Base-by-base conservation (phyloP, 1,140 invertebrate species). In the Acromyrmex charruanus region DNA sequence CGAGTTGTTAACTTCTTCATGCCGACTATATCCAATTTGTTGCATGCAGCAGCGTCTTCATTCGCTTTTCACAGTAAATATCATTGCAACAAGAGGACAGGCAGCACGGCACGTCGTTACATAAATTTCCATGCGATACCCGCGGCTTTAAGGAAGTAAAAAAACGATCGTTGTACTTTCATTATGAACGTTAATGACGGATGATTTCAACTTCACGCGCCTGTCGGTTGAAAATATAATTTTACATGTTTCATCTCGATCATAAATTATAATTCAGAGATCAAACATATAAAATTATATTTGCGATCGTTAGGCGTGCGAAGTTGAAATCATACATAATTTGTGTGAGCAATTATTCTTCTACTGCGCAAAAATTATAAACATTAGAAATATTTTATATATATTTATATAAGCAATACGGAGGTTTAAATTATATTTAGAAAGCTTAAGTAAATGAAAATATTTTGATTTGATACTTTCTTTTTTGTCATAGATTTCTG, bases 51-150 rank as follows among this genome's bases (percentile, higher is more conserved):
- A 66, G 74, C 72, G 80, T 84, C 80, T 84, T 75, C 69, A 84
- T 84, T 84, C 75, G 72, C 72, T 85, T 85, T 85, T 79, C 82
- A 85, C 72, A 77, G 82, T 79, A 85, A 85, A 84, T 84, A 84
- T 77, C 75, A 58, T 84, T 71, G 68, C 55, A 84, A 82, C 35
- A 74, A 82, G 63, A 84, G 28, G 25, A 63, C 39, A 21, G 55
- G 28, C 14, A 5, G 49, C 68, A 82, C 53, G 68, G 35, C 31
- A 72, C 18, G 58, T 61, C 28, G 80, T 84, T 84, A 75, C 69
- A 44, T 84, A 84, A 84, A 84, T 74, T 84, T 81, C 39, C 31
- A 61, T 10, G 39, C 49, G 69, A 75, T 16, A 39, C 39, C 14
- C 63, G 49, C 21, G 55, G 16, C 39, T 77, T 63, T 31, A 18